Percentiles rank a stretch among this genome's conserved stretches.
Evolutionary conservation across 1,140 invertebrate species (phyloP).

Genomic region (Grapholita molesta): DNA sequence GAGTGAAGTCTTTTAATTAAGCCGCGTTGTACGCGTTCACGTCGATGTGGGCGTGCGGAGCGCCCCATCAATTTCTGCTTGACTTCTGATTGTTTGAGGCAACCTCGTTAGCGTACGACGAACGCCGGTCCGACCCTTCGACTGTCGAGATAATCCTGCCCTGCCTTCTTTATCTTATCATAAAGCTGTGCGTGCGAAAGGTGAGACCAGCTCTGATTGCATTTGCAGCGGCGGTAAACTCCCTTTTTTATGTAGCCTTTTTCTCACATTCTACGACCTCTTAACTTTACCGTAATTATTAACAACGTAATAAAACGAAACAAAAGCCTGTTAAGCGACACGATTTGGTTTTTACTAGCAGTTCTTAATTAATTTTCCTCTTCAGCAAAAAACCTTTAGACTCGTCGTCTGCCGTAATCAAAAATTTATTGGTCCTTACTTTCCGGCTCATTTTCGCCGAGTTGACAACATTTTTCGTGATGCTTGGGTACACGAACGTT

Average conservation of each 20-base stretch:
- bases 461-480: background rate
- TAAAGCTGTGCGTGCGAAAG: background rate
- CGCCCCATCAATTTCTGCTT: conserved; percentile 61
- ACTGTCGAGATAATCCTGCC: conserved; percentile 21
- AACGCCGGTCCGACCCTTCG: conserved; percentile 20
- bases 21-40: conserved; percentile 39
- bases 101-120: conserved; percentile 45
- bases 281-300: background rate
- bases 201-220: background rate
- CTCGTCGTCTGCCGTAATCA: conserved; percentile 8
- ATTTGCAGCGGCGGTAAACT: background rate
- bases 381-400: conserved; percentile 11
- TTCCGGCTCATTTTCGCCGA: background rate
- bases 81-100: conserved; percentile 61
- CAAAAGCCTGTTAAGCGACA: background rate
- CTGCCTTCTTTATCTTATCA: conserved; percentile 19
- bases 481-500: background rate
- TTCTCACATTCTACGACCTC: background rate
- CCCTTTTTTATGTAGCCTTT: background rate
- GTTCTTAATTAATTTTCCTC: conserved; percentile 13
- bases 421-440: conserved; percentile 13
- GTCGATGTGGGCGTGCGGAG: conserved; percentile 37
- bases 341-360: conserved; percentile 2
- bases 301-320: conserved; percentile 3
- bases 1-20: conserved; percentile 74